Evolutionary conservation across 2,113 vertebrate species (phyloP).

Genomic region (Gymnogyps californianus): DNA sequence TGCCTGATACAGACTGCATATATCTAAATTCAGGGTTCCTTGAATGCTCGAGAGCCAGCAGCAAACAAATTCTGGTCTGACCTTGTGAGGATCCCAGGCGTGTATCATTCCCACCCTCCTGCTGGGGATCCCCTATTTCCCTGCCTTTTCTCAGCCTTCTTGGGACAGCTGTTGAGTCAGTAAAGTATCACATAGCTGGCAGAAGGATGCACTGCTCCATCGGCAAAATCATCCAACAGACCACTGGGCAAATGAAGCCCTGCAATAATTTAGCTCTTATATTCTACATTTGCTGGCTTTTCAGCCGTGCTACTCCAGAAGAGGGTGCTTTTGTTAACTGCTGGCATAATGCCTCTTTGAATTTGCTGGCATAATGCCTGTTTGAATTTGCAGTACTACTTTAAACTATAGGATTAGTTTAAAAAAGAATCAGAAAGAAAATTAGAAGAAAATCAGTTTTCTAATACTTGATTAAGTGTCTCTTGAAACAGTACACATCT

Average conservation of each 20-base stretch:
- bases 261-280: neutral
- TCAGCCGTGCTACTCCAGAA: neutral
- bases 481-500: neutral
- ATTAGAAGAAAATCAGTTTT: too few species aligned
- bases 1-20: neutral
- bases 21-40: neutral
- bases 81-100: neutral
- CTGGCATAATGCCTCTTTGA: neutral
- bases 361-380: neutral
- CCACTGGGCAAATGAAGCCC: neutral
- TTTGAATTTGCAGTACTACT: neutral
- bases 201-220: neutral
- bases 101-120: neutral
- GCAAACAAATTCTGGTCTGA: neutral
- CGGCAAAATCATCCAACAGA: neutral
- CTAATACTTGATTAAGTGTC: neutral
- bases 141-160: neutral
- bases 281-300: neutral
- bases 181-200: rapidly evolving
- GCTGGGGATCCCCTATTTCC: neutral
- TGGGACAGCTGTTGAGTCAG: neutral
- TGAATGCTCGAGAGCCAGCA: neutral
- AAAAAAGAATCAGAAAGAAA: too few species aligned
- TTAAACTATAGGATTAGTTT: neutral
- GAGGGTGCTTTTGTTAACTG: neutral